Conservation (phyloP, 1,140 invertebrate species). For the Drosophila bocqueti region DNA sequence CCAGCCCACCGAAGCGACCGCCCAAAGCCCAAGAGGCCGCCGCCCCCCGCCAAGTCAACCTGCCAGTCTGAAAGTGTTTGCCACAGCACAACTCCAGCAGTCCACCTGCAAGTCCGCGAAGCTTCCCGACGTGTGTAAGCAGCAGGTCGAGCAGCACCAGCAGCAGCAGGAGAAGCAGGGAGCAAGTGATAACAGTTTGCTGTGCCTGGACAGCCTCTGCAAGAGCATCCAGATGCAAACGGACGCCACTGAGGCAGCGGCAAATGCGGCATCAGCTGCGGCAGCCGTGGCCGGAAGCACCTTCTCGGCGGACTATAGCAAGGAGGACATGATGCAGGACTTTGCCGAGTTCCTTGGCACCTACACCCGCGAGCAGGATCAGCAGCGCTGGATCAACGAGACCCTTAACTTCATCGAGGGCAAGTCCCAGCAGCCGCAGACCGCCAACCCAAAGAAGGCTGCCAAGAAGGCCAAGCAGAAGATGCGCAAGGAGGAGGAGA, state of each 20-base stretch:
- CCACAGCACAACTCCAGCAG: slow-evolving; percentile 65
- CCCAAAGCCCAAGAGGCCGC: slow-evolving; percentile 30
- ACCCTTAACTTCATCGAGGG: slow-evolving; percentile 82
- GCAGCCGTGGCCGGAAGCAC: slow-evolving; percentile 41
- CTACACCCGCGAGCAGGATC: slow-evolving; percentile 71
- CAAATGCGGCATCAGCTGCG: slow-evolving; percentile 29
- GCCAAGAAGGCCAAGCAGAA: slow-evolving; percentile 84
- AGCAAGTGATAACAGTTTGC: slow-evolving; percentile 64
- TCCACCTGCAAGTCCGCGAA: slow-evolving; percentile 32
- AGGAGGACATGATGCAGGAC: slow-evolving; percentile 78
- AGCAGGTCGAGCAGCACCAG: slow-evolving; percentile 40
- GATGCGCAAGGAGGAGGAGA: slow-evolving; percentile 82
- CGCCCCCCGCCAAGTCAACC: slow-evolving; percentile 40
- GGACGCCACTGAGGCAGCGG: slow-evolving; percentile 42
- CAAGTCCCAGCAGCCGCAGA: slow-evolving; percentile 74
- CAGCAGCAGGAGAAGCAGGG: slow-evolving; percentile 51
- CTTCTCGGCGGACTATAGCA: slow-evolving; percentile 57
- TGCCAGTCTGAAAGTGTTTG: slow-evolving; percentile 65
- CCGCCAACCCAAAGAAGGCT: slow-evolving; percentile 78
- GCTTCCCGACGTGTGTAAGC: slow-evolving; percentile 27
- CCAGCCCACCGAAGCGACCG: slow-evolving; percentile 45
- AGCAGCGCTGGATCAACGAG: slow-evolving; percentile 81
- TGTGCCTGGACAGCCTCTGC: slow-evolving; percentile 75
- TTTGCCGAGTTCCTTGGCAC: slow-evolving; percentile 78
- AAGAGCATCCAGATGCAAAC: slow-evolving; percentile 78